Conservation (phyloP, 2,888 invertebrate genomes). For the Phania funesta region DNA sequence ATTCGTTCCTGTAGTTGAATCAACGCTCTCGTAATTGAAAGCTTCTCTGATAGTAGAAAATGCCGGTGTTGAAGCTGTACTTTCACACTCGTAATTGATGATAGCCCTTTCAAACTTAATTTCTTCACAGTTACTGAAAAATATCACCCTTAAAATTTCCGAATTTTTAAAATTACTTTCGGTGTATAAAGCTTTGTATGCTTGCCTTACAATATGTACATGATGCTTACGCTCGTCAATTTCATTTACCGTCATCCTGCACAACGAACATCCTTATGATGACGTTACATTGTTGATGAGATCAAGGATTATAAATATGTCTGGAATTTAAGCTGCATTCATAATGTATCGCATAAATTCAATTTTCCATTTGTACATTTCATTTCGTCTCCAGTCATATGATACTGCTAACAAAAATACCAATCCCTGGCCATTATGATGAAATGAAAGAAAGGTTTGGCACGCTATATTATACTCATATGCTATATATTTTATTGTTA, state of each 20-base stretch:
- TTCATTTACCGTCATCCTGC: not conserved
- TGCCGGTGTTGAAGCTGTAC: no score
- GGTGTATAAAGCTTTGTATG: constrained; percentile 2
- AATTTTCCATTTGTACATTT: constrained; percentile 53
- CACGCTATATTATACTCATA: constrained; percentile 59
- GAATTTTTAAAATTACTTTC: not conserved
- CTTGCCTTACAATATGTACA: constrained; percentile 22
- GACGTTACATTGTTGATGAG: constrained; percentile 60
- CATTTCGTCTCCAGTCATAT: constrained; percentile 44
- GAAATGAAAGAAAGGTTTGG: constrained; percentile 23
- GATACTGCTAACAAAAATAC: constrained; percentile 37
- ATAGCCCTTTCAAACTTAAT: no score
- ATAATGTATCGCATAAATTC: constrained; percentile 59
- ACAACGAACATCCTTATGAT: constrained; percentile 38
- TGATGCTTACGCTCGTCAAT: constrained; percentile 12
- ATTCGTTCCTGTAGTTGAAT: no score
- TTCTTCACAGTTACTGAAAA: no score
- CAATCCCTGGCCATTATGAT: constrained; percentile 4
- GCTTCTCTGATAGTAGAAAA: no score
- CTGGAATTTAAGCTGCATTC: constrained; percentile 65
- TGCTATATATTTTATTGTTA: constrained; percentile 53
- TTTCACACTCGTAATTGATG: no score
- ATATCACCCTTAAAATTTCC: no score
- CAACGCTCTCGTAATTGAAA: no score
- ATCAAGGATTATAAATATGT: constrained; percentile 67